phyloP scores from a whole-genome alignment of 2,113 vertebrate genomes.

The Chauna torquata region DNA sequence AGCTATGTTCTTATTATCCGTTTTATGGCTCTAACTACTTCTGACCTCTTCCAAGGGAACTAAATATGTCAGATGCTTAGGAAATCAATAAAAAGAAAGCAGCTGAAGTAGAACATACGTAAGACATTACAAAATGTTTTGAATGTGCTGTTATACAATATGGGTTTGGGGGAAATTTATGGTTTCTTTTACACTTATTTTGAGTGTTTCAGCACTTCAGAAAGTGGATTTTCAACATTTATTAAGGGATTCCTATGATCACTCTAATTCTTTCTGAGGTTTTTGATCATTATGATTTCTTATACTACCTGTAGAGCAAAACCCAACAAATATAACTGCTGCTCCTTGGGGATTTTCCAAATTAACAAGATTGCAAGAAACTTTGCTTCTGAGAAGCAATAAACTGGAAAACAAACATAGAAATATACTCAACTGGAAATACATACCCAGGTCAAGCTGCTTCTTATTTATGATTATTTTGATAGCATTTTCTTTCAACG shows the following conservation, averaged over 20 bases:
- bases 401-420: background rate
- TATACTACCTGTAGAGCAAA: background rate
- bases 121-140: background rate
- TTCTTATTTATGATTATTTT: slow-evolving; percentile 85
- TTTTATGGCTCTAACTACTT: background rate
- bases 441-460: slow-evolving; percentile 81
- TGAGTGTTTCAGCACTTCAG: background rate
- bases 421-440: background rate
- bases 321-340: background rate
- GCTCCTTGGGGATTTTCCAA: background rate
- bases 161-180: background rate
- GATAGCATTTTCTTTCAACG: slow-evolving; percentile 79
- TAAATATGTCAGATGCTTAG: background rate
- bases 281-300: background rate
- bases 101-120: background rate
- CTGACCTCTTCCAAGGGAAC: background rate
- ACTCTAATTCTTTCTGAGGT: background rate
- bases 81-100: background rate
- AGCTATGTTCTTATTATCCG: background rate
- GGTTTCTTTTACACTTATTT: background rate
- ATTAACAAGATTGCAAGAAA: background rate
- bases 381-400: background rate
- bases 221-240: background rate
- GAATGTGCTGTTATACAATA: background rate
- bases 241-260: background rate